Conservation (phyloP, 2,888 invertebrate species). For the Agapostemon virescens region DNA sequence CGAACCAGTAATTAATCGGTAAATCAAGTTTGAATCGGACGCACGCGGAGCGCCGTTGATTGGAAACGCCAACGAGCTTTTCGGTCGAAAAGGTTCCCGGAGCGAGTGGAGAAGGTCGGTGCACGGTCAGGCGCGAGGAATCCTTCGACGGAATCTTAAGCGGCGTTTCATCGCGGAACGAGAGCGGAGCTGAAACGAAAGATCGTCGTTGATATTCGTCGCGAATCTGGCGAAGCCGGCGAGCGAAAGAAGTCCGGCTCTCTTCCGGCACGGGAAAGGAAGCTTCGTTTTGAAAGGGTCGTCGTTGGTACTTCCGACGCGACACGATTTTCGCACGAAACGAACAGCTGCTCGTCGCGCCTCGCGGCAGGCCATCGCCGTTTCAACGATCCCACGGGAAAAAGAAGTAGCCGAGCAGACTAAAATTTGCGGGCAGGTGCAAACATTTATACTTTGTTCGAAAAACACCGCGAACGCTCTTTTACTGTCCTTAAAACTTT, state of each 20-base stretch:
- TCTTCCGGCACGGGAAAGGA: background rate
- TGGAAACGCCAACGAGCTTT: background rate
- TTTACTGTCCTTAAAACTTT: no score
- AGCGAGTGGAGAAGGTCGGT: background rate
- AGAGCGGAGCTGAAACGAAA: background rate
- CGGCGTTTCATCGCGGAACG: background rate
- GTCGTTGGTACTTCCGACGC: background rate
- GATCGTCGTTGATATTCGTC: background rate
- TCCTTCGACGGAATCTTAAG: background rate
- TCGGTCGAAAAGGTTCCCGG: background rate
- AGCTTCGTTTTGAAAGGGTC: background rate
- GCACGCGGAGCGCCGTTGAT: background rate
- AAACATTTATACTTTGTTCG: background rate
- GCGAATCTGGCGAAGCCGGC: background rate
- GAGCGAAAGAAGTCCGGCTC: background rate
- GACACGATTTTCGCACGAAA: background rate
- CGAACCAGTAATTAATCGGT: background rate
- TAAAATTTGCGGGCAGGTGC: background rate
- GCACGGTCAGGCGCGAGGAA: conserved; percentile 1
- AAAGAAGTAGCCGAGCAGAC: background rate
- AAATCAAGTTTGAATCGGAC: background rate
- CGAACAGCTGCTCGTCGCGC: background rate
- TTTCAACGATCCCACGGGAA: background rate
- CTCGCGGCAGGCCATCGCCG: no score
- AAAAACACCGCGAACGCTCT: background rate